These are phyloP conservation scores for Tachina grossa DNA, from an alignment of 2,888 invertebrate genomes.

Conservation along the genomic window DNA sequence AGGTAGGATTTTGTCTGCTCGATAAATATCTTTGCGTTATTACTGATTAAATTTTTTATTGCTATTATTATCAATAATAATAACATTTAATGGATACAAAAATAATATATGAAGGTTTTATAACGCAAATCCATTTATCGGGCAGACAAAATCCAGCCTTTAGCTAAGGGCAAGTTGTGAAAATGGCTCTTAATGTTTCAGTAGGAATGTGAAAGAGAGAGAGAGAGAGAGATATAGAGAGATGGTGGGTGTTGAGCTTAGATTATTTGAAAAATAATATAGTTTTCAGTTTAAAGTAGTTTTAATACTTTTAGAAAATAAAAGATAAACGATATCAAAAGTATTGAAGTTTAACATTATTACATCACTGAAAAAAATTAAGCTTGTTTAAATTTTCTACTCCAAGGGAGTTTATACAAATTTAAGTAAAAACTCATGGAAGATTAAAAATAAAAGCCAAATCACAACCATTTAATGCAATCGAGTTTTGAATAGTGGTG, in stretches of 20 bases:
- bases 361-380: not conserved
- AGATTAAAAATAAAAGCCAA: not conserved
- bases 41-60: too few species aligned
- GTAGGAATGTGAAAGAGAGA: not conserved
- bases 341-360: constrained; percentile 10
- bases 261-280: constrained; percentile 14
- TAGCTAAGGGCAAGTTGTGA: too few species aligned
- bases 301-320: not conserved
- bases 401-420: not conserved
- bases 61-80: too few species aligned
- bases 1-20: too few species aligned
- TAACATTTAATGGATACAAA: too few species aligned
- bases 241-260: not conserved
- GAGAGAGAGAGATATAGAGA: not conserved
- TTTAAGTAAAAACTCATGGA: not conserved
- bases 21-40: too few species aligned
- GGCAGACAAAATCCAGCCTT: too few species aligned
- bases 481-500: too few species aligned
- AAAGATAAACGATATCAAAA: not conserved
- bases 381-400: not conserved
- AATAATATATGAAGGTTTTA: too few species aligned
- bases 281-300: constrained; percentile 24
- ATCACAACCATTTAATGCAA: not conserved
- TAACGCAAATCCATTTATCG: too few species aligned
- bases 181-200: too few species aligned